These are phyloP conservation scores for Mechanitis mazaeus DNA, from an alignment of 2,888 invertebrate species.

Conservation along the genomic window DNA sequence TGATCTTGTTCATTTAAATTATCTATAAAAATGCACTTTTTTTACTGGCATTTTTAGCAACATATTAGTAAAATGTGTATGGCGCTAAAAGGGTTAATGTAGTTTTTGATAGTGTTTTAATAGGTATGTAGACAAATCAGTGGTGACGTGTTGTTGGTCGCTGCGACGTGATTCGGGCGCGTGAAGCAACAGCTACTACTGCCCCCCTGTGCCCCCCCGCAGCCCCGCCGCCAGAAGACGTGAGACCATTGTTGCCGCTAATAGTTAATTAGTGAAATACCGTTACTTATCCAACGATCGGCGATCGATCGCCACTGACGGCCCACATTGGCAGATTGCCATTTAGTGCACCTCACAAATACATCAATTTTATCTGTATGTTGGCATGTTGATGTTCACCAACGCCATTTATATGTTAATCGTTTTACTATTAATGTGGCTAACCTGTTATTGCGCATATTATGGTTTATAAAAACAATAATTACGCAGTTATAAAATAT, in stretches of 20 bases:
- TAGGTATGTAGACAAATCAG: conserved; percentile 4
- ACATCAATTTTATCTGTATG: background rate
- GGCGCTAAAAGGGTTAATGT: too few species aligned
- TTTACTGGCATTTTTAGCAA: too few species aligned
- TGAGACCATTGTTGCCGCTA: conserved; percentile 70
- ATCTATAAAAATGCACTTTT: too few species aligned
- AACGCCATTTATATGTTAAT: background rate
- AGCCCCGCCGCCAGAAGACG: conserved; percentile 45
- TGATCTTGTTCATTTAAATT: too few species aligned
- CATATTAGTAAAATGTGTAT: too few species aligned
- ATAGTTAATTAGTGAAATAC: conserved; percentile 72
- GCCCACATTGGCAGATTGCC: conserved; percentile 51
- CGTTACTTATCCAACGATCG: conserved; percentile 64
- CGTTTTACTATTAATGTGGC: background rate
- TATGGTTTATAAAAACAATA: too few species aligned
- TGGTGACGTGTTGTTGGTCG: conserved; percentile 8
- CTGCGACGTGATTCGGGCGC: conserved; percentile 37
- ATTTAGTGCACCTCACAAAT: conserved; percentile 40
- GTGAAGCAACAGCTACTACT: conserved; percentile 2
- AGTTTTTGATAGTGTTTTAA: too few species aligned
- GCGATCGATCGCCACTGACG: conserved; percentile 47
- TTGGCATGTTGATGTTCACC: background rate
- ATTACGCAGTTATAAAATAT: too few species aligned
- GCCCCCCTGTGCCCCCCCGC: background rate
- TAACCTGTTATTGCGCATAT: background rate